Conservation (phyloP, 1,140 invertebrate genomes). For the Drosophila novamexicana region DNA sequence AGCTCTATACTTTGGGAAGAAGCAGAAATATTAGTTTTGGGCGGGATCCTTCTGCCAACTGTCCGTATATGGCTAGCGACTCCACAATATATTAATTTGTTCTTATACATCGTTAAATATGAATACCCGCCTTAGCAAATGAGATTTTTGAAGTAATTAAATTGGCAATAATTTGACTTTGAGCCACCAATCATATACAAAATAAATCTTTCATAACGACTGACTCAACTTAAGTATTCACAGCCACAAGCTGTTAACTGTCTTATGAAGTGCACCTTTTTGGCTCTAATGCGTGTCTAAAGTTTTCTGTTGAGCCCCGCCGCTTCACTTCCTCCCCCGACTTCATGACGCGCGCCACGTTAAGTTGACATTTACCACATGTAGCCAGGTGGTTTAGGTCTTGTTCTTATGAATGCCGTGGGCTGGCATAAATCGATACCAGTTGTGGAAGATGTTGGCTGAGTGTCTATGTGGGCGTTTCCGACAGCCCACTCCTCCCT, state of each 20-base stretch:
- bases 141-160: neutral
- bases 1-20: no score
- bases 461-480: slow-evolving; percentile 28
- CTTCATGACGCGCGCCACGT: neutral
- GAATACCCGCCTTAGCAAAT: no score
- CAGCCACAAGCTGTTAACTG: slow-evolving; percentile 18
- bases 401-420: slow-evolving; percentile 33
- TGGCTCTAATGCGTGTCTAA: slow-evolving; percentile 20
- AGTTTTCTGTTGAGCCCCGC: slow-evolving; percentile 2
- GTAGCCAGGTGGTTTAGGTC: slow-evolving; percentile 32
- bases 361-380: slow-evolving; percentile 61
- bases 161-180: neutral
- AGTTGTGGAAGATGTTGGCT: slow-evolving; percentile 20
- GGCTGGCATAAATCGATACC: slow-evolving; percentile 68
- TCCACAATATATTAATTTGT: no score
- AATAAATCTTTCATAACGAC: slow-evolving; percentile 28
- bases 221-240: slow-evolving; percentile 53
- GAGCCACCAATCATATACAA: neutral
- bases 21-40: no score
- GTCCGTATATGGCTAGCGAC: no score
- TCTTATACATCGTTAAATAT: no score
- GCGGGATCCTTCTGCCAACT: no score
- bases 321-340: neutral
- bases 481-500: slow-evolving; percentile 15
- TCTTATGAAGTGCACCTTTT: slow-evolving; percentile 1